A percentile compares a stretch with the other conserved stretches of the same genome.
Conservation (phyloP, 2,113 vertebrate genomes). For the Pongo pygmaeus region DNA sequence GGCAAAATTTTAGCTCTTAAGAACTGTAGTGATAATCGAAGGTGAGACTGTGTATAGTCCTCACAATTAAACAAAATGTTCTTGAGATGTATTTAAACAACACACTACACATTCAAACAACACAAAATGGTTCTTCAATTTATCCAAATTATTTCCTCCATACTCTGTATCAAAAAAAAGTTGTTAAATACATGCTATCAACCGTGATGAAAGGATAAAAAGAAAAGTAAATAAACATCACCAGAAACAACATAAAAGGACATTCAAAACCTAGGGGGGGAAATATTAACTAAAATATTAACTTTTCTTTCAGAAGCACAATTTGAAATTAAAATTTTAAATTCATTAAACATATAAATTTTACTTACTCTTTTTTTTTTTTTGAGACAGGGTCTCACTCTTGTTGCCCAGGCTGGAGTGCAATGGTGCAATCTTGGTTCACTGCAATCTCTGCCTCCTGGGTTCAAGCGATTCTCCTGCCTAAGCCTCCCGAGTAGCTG, state of each 20-base stretch:
- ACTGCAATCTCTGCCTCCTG: no score
- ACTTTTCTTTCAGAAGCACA: conserved; percentile 19
- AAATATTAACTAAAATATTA: not conserved
- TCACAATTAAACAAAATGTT: not conserved
- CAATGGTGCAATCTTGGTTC: no score
- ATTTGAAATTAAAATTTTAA: conserved; percentile 48
- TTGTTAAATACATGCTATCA: not conserved
- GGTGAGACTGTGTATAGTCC: not conserved
- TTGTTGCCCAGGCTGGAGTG: no score
- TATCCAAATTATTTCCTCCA: not conserved
- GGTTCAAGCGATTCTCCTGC: no score
- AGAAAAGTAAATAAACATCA: conserved; percentile 25
- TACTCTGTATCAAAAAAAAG: not conserved
- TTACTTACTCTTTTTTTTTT: conserved; percentile 85
- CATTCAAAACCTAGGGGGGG: not conserved
- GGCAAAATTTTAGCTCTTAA: not conserved
- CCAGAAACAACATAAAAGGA: not conserved
- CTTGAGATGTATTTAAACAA: not conserved
- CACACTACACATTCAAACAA: not conserved
- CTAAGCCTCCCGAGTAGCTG: no score
- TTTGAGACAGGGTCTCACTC: no score
- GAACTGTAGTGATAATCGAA: not conserved
- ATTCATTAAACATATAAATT: conserved; percentile 52
- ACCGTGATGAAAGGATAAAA: conserved; percentile 5
- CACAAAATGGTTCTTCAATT: not conserved